Base-by-base conservation (phyloP, 2,113 vertebrate genomes). In the Brachypteracias leptosomus region DNA sequence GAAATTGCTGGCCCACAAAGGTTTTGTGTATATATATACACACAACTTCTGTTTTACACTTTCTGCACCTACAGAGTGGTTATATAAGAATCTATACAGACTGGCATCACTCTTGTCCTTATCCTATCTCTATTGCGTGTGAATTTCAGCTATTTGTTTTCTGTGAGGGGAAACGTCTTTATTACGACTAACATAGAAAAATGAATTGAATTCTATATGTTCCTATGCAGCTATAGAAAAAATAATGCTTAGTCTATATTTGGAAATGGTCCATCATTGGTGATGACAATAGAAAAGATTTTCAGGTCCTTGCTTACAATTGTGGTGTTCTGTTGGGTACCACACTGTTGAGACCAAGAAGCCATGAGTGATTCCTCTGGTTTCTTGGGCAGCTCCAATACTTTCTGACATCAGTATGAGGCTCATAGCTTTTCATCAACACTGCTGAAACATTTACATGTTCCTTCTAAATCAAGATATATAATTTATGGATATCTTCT, bases 401-500 rank as follows among this genome's bases (percentile, higher is more conserved):
- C 5, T 31, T 58, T 12, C 14, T 59, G 85, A 12, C 33, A 55
- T 52, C 31, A 62, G 8, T 44, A 28, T 16, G 52, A 81, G 36
- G 26, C 31, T 85, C 63, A 14, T 2, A 66, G 29, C 11, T 24
- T 54, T 90, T 49, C 31, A 16, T 62, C 46, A 47, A 33, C 19
- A 42, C 75, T 79, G n/a, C 38, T 33, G 65, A 47, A 65, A 80
- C n/a, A n/a, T 21, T 82, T 74, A 51, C 5, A 28, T 3, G 10
- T 26, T 86, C 52, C 35, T 88, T 78, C 61, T 54, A 81, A 90
- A 95, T 68, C 57, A 68, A 86, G 58, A 54, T 42, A 52, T 20
- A 36, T 62, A 92, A 93, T 85, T 89, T 89, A 79, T 82, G 62
- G 62, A n/a, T 70, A 85, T 62, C 55, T 92, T 78, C 65, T 71